A percentile compares a stretch with the other conserved stretches of the same genome.
Evolutionary conservation across 2,888 invertebrate species (phyloP).

Genomic region (Anorthoa munda): DNA sequence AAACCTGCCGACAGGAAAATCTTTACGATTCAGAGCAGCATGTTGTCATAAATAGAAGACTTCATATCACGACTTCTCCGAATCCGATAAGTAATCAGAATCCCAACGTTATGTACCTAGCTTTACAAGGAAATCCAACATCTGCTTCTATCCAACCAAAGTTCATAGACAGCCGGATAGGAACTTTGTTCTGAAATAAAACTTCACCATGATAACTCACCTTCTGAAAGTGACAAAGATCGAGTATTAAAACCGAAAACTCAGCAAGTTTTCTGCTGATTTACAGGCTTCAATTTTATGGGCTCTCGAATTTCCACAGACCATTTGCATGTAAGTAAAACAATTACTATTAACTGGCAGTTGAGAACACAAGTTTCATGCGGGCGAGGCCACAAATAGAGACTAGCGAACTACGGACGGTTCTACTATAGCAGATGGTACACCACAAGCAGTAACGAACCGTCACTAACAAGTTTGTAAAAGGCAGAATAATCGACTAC

Average conservation of each 20-base stretch:
- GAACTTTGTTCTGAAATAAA: conserved; percentile 24
- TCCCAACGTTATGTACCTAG: conserved; percentile 10
- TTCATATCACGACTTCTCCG: conserved; percentile 33
- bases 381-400: conserved; percentile 49
- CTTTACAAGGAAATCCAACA: conserved; percentile 48
- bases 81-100: conserved; percentile 43
- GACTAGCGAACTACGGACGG: conserved; percentile 24
- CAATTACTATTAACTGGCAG: conserved; percentile 37
- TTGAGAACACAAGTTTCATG: conserved; percentile 40
- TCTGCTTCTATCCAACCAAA: conserved; percentile 38
- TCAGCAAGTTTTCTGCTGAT: conserved; percentile 19
- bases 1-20: conserved; percentile 1
- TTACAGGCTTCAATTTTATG: conserved; percentile 6
- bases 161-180: neutral
- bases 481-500: conserved; percentile 65
- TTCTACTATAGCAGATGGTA: conserved; percentile 18
- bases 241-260: conserved; percentile 3
- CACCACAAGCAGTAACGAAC: conserved; percentile 65
- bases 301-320: neutral
- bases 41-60: conserved; percentile 40
- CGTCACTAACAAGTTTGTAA: conserved; percentile 61
- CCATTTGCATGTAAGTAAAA: conserved; percentile 38
- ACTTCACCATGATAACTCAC: conserved; percentile 4
- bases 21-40: neutral
- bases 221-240: conserved; percentile 2